Base-by-base conservation (phyloP, 92 coral and sea anemone species). In the Epizoanthus ramosus region DNA sequence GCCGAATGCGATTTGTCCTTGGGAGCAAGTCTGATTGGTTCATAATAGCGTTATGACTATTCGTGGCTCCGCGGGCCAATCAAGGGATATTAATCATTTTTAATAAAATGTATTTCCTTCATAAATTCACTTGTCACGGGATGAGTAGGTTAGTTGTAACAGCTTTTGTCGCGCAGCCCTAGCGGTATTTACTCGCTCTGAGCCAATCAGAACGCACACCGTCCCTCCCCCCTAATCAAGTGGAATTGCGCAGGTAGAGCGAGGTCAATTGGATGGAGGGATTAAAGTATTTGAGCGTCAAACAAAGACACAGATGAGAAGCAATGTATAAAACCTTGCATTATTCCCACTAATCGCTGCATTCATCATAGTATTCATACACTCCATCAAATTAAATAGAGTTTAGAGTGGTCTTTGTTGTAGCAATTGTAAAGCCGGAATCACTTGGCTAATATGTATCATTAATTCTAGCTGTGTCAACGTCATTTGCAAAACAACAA, bases 61-160 rank as follows among this genome's bases (percentile, higher is more conserved):
- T 68, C 74, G 80, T 59, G 56, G 80, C 92, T 70, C 87, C 91
- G 83, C 90, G 89, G 81, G 59, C 87, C 92, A 89, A 93, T 86
- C 87, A 85, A 87, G 76, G 54, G 33, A 84, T 61, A 94, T 89
- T 87, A 86, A 89, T 95, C 91, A 89, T 70, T 81, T 28, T 47
- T 47, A 71, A 76, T 84, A 52, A 82, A 84, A 68, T 57, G 76
- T 64, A 88, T 88, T 87, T 90, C 86, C 81, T 70, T 87, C 79
- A 87, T 63, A 73, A 57, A 41, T 71, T 18, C 68, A 85, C 73
- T 31, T 73, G 87, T 77, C 84, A 76, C 74, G 73, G 73, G 14
- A 80, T 57, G 8, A 9, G 41, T 17, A n/a, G 21, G 15, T 59
- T 41, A 39, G 15, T 60, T 14, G 82, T 60, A 60, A 77, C 71